Conservation (phyloP, 2,797 vertebrate species). For the Hypotaenidia okinawae region DNA sequence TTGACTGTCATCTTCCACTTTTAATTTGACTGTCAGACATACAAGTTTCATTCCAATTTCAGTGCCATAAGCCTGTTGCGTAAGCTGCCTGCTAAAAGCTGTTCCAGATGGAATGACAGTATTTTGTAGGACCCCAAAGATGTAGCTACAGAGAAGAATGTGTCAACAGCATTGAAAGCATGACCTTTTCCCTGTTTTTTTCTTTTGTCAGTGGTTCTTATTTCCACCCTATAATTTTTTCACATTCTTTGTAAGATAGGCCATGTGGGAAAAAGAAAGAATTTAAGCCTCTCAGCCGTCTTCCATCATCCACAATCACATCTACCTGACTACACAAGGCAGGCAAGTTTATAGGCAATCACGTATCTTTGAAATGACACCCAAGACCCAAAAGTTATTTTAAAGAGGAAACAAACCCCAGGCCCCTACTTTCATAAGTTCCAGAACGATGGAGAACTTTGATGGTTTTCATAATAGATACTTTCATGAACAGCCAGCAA, state of each 20-base stretch:
- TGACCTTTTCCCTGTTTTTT: neutral
- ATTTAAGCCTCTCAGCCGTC: neutral
- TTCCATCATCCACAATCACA: neutral
- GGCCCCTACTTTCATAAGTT: neutral
- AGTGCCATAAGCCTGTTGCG: neutral
- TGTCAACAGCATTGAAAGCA: conserved; percentile 43
- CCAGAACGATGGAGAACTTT: neutral
- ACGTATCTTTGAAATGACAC: neutral
- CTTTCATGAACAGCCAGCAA: neutral
- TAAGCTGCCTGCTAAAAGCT: conserved; percentile 47
- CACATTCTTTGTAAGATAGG: neutral
- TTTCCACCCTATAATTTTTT: conserved; percentile 1
- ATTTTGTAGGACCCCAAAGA: conserved; percentile 43
- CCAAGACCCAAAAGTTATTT: neutral
- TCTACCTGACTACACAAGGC: neutral
- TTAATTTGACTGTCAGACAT: conserved; percentile 51
- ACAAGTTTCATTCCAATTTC: conserved; percentile 33
- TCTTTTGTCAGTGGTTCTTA: neutral
- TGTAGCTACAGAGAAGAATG: neutral
- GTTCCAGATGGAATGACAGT: conserved; percentile 47
- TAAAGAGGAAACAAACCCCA: neutral
- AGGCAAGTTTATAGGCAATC: neutral
- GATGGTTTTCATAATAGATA: neutral
- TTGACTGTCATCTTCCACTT: conserved; percentile 56
- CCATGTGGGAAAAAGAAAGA: neutral